Percentiles rank a stretch among this genome's conserved stretches.
These are phyloP conservation scores for Drosophila paramelanica DNA, from an alignment of 2,888 invertebrate genomes.

Conservation along the genomic window DNA sequence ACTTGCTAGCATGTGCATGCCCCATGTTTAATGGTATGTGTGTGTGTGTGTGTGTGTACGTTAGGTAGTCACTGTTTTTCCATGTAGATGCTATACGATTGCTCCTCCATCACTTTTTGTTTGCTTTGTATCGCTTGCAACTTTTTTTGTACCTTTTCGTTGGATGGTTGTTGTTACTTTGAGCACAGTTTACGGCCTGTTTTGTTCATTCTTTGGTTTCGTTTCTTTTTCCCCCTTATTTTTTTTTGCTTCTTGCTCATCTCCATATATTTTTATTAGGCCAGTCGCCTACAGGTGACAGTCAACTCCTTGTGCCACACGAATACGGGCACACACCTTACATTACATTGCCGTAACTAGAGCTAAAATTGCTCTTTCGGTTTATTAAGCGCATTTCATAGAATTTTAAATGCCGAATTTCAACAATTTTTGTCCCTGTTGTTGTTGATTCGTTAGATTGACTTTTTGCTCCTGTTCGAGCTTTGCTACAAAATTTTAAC, in stretches of 20 bases:
- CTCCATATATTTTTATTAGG: conserved; percentile 27
- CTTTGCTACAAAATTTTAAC: conserved; percentile 19
- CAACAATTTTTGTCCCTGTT: conserved; percentile 11
- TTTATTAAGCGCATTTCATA: conserved; percentile 61
- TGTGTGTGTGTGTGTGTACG: not conserved
- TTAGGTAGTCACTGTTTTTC: conserved; percentile 10
- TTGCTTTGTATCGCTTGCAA: conserved; percentile 9
- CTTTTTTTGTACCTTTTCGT: conserved; percentile 9
- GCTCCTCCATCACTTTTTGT: conserved; percentile 8
- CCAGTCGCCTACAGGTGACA: conserved; percentile 44
- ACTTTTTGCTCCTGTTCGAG: conserved; percentile 3
- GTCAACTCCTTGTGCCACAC: conserved; percentile 4
- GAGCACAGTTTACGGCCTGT: conserved; percentile 17
- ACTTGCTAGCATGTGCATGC: conserved; percentile 29
- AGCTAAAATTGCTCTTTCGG: conserved; percentile 55
- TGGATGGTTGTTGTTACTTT: conserved; percentile 6
- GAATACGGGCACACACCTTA: conserved; percentile 19
- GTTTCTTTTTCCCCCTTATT: no score
- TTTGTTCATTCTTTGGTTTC: not conserved
- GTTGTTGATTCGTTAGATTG: not conserved
- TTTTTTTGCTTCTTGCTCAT: not conserved
- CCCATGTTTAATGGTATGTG: not conserved
- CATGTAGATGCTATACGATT: conserved; percentile 14
- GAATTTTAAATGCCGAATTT: conserved; percentile 51
- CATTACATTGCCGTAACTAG: conserved; percentile 33